A percentile compares a stretch with the other conserved stretches of the same genome.
Evolutionary conservation across 2,797 vertebrate species (phyloP).

Genomic region (Florisuga fusca): DNA sequence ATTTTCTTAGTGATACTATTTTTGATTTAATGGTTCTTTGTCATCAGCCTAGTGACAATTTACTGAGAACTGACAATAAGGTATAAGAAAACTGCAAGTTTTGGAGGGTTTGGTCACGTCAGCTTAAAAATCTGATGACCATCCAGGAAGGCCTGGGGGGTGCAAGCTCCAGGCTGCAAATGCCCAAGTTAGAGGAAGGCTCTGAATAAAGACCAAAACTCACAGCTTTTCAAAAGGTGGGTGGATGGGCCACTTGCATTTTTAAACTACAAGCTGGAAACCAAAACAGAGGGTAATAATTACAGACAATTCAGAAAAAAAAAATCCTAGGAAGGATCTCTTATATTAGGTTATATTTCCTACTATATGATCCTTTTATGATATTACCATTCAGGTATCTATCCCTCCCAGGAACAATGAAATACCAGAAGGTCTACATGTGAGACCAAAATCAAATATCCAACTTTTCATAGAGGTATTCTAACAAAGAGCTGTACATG

Average conservation of each 20-base stretch:
- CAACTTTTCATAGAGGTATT: neutral
- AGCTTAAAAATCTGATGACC: neutral
- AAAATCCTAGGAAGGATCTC: neutral
- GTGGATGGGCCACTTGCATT: neutral
- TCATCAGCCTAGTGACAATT: neutral
- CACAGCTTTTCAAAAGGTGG: neutral
- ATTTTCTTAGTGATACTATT: neutral
- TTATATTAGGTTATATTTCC: slow-evolving; percentile 1
- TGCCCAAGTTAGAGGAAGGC: neutral
- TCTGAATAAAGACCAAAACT: neutral
- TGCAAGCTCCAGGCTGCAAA: neutral
- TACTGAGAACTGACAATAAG: neutral
- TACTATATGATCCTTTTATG: slow-evolving; percentile 6
- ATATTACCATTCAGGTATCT: neutral
- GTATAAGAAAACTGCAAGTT: neutral
- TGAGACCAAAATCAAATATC: slow-evolving; percentile 11
- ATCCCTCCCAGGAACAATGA: neutral
- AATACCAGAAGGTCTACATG: slow-evolving; percentile 1
- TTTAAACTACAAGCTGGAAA: neutral
- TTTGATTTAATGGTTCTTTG: neutral
- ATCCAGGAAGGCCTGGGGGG: neutral
- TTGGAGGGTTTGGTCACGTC: neutral
- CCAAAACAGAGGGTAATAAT: neutral
- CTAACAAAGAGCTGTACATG: neutral
- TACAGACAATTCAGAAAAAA: neutral